These are phyloP conservation scores for Nycteola revayana DNA, from an alignment of 2,888 invertebrate genomes.

Conservation along the genomic window DNA sequence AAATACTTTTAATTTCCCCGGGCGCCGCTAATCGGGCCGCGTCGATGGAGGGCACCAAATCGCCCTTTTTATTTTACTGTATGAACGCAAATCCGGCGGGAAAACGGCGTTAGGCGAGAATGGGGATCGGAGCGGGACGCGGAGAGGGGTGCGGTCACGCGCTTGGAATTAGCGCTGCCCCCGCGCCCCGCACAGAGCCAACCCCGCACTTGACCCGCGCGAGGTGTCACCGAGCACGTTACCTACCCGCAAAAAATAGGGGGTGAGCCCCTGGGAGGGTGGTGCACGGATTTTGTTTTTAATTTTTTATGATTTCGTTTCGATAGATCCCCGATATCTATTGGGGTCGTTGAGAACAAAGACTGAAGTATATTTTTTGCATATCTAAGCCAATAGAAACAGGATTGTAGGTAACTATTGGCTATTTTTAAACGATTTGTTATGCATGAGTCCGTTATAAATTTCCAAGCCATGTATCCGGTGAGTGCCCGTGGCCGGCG, in stretches of 20 bases:
- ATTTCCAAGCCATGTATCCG: conserved; percentile 37
- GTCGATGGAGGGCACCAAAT: conserved; percentile 77
- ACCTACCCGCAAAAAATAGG: conserved; percentile 71
- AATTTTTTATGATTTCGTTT: conserved; percentile 61
- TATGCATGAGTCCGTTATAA: conserved; percentile 11
- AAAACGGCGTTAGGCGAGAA: conserved; percentile 55
- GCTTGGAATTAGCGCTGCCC: conserved; percentile 66
- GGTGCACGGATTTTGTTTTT: conserved; percentile 64
- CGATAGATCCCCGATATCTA: conserved; percentile 46
- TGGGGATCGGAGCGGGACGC: conserved; percentile 21
- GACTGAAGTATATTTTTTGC: too few species aligned
- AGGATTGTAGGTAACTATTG: too few species aligned
- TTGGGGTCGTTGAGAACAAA: conserved; percentile 21
- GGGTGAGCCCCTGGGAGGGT: conserved; percentile 43
- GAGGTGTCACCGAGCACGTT: conserved; percentile 76
- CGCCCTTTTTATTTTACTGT: conserved; percentile 79
- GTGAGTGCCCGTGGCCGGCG: conserved; percentile 33
- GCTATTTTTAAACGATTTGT: too few species aligned
- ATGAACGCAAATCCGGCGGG: conserved; percentile 79
- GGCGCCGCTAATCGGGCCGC: conserved; percentile 78
- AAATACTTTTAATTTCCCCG: conserved; percentile 81
- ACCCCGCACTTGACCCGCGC: conserved; percentile 61
- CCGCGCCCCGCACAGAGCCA: conserved; percentile 33
- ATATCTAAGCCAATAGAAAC: too few species aligned
- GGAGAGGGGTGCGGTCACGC: conserved; percentile 64